Base-by-base conservation (phyloP, 1,140 invertebrate genomes). In the Drosophila sp. region DNA sequence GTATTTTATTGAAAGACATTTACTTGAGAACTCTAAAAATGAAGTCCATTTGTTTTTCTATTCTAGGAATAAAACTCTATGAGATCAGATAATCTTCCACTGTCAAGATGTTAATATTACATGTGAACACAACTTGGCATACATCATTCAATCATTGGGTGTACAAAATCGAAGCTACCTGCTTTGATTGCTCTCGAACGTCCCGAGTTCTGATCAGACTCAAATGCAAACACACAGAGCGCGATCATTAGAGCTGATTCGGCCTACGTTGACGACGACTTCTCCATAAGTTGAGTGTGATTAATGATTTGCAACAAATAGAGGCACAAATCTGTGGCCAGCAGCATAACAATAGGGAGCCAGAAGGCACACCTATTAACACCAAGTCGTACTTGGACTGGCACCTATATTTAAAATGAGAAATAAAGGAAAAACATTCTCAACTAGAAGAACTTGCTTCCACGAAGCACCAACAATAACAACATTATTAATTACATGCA, bases 401-500 rank as follows among this genome's bases (percentile, higher is more conserved):
- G 70, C 71, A 89, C 69, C 79, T 75, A 87, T 34, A 61, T 69
- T 65, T 56, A 41, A 50, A 46, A 2, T n/a, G 11, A 21, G 7
- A 6, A 38, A 48, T 38, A 56, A 72, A n/a, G n/a, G n/a, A n/a
- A n/a, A n/a, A n/a, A n/a, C n/a, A n/a, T 38, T 36, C 50, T 53
- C 62, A 61, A 8, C 46, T 48, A 46, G 7, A 18, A 46, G 59
- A 81, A 76, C 64, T 46, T 64, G 61, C 56, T 81, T 78, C 82
- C 61, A 80, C 81, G 77, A 87, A 43, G 65, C 53, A 51, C 36
- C 32, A 54, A 57, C 71, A 73, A 54, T 54, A 48, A 29, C 79
- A 70, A 71, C 63, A 81, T 89, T 89, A 89, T 89, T 89, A 89
- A 89, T 89, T 89, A 89, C 83, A 89, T 83, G 76, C 84, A 89